phyloP scores from a whole-genome alignment of 2,888 invertebrate genomes.

The Athrips mouffetella region DNA sequence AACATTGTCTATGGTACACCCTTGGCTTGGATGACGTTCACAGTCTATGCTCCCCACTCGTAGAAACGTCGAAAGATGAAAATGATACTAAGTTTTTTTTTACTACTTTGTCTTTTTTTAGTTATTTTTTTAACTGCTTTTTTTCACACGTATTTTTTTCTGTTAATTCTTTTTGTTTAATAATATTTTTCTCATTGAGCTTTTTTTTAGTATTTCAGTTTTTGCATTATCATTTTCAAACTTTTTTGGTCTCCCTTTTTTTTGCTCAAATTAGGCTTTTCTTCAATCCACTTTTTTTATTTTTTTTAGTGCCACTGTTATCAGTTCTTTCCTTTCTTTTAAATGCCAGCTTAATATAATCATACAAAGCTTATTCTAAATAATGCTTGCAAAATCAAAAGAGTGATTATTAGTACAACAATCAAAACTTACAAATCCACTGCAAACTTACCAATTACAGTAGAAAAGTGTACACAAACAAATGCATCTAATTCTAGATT shows the following conservation, averaged over 20 bases:
- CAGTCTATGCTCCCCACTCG: slow-evolving; percentile 5
- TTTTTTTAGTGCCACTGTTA: slow-evolving; percentile 10
- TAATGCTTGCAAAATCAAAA: slow-evolving; percentile 3
- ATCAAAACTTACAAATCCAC: slow-evolving; percentile 12
- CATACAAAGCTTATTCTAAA: neutral
- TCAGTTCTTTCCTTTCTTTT: slow-evolving; percentile 13
- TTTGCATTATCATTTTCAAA: slow-evolving; percentile 14
- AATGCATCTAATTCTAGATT: neutral
- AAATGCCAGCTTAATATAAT: neutral
- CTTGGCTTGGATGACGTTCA: slow-evolving; percentile 3
- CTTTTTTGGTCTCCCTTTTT: slow-evolving; percentile 14
- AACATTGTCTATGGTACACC: slow-evolving; percentile 14
- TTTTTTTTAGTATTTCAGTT: slow-evolving; percentile 9
- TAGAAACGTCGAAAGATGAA: slow-evolving; percentile 13
- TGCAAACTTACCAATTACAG: slow-evolving; percentile 29
- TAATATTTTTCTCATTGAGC: slow-evolving; percentile 8
- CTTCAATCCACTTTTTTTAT: slow-evolving; percentile 10
- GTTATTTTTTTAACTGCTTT: slow-evolving; percentile 21
- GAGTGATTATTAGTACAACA: neutral
- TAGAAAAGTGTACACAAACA: slow-evolving; percentile 11
- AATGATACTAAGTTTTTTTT: slow-evolving; percentile 25
- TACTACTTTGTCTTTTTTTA: slow-evolving; percentile 24
- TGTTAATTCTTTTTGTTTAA: slow-evolving; percentile 12
- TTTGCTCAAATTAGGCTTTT: slow-evolving; percentile 16
- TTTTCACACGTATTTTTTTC: slow-evolving; percentile 23